Conservation (phyloP, 2,888 invertebrate species). For the Hypercompe scribonia region DNA sequence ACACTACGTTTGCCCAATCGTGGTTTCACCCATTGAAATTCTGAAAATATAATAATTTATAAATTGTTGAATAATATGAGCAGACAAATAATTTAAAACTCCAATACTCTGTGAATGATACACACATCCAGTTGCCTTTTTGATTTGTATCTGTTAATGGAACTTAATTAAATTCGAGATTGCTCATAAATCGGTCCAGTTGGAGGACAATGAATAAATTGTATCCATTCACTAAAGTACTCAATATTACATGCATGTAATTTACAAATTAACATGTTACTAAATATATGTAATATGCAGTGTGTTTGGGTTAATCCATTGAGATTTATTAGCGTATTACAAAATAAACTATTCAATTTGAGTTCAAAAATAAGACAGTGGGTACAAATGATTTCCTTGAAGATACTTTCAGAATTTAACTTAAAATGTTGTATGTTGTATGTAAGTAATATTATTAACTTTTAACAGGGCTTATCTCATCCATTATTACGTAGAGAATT, state of each 20-base stretch:
- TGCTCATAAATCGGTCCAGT: slow-evolving; percentile 51
- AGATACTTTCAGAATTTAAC: not conserved
- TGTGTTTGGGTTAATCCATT: too few relatives aligned
- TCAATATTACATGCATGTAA: too few relatives aligned
- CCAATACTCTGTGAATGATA: slow-evolving; percentile 34
- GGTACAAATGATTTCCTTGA: not conserved
- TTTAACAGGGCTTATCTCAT: too few relatives aligned
- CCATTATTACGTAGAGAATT: too few relatives aligned
- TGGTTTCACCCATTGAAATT: too few relatives aligned
- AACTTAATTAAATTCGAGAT: slow-evolving; percentile 57
- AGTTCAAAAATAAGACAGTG: not conserved
- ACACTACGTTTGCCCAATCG: too few relatives aligned
- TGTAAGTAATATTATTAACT: too few relatives aligned
- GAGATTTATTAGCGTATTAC: not conserved
- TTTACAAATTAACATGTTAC: too few relatives aligned
- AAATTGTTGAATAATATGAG: not conserved
- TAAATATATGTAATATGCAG: too few relatives aligned
- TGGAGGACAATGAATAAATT: slow-evolving; percentile 32
- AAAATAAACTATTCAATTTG: too few relatives aligned
- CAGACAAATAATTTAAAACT: not conserved
- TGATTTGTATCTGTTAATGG: slow-evolving; percentile 65
- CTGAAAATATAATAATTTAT: not conserved
- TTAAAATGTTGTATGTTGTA: not conserved
- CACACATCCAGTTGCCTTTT: slow-evolving; percentile 45
- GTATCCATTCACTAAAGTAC: slow-evolving; percentile 26